phyloP scores from a whole-genome alignment of 2,888 invertebrate genomes.

The Exephanes ischioxanthus region DNA sequence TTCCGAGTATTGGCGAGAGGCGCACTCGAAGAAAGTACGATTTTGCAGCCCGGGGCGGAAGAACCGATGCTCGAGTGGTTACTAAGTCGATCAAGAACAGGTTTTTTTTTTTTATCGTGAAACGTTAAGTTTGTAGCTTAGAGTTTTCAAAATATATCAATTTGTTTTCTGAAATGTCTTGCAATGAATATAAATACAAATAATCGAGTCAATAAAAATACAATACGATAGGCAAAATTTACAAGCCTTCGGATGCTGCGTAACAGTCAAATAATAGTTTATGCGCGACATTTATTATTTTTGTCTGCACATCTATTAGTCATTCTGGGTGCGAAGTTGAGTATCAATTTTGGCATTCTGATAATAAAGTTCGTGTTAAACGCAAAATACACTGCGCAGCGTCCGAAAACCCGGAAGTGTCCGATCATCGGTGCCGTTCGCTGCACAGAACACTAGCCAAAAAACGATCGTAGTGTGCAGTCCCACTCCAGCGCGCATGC shows the following conservation, averaged over 20 bases:
- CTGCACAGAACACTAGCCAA: not conserved
- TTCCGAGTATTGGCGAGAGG: not conserved
- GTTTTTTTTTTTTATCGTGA: not conserved
- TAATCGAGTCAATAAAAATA: not conserved
- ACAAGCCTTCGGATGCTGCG: too few species aligned
- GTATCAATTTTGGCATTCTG: too few species aligned
- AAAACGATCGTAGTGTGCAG: not conserved
- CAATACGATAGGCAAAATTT: not conserved
- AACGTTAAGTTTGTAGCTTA: too few species aligned
- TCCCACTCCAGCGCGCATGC: not conserved
- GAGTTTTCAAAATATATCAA: not conserved
- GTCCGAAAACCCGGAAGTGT: too few species aligned
- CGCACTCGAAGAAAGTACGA: constrained; percentile 7
- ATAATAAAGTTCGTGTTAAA: too few species aligned
- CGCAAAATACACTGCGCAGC: too few species aligned
- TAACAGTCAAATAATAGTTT: too few species aligned
- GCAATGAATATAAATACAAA: not conserved
- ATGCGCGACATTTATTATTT: too few species aligned
- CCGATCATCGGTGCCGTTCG: too few species aligned
- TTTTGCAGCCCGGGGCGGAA: not conserved
- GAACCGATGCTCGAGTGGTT: not conserved
- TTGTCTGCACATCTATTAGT: too few species aligned
- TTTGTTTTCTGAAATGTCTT: not conserved
- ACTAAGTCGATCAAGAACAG: not conserved
- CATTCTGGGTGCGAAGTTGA: too few species aligned